Base-by-base conservation (phyloP, 2,113 vertebrate genomes). In the Eclectus roratus region DNA sequence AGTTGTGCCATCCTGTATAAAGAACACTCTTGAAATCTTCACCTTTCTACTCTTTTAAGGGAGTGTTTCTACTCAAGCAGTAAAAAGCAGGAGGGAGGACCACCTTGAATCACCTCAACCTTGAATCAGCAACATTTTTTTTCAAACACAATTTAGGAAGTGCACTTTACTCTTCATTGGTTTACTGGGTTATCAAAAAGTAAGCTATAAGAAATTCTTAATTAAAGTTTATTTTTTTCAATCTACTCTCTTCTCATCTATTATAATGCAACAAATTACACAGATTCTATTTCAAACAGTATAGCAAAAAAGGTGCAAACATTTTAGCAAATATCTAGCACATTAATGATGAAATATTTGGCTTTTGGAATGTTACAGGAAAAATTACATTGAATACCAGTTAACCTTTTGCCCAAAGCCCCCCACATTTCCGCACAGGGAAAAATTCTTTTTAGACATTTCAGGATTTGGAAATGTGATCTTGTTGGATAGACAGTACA, bases 341-440 rank as follows among this genome's bases (percentile, higher is more conserved):
- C 2, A 77, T 43, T 35, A 80, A 53, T 39, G 5, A 31, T 33
- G 4, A 91, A 86, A 70, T 79, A 58, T 16, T 76, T 80, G 29
- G 7, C 2, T 55, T 85, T 82, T 55, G 13, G 55, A 17, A 53
- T 64, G 18, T 53, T 37, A 76, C 7, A 49, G 29, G 16, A 13
- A 85, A 85, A 76, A 52, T 3, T 33, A n/a, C 21, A 23, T 1
- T 1, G 0, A 53, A 74, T 23, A 17, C n/a, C 4, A 3, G 2
- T 29, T 61, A 66, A 69, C 23, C 3, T 56, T 91, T 65, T 70
- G 0, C 5, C 24, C 24, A 72, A 47, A 79, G 10, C 4, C 4
- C 63, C 10, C 4, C 18, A 41, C 11, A 17, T 44, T 86, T 80
- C 28, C 8, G 5, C 23, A 27, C 1, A 44, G 9, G 7, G 8